These are phyloP conservation scores for Gandaritis pyraliata DNA, from an alignment of 2,888 invertebrate genomes.

Conservation along the genomic window DNA sequence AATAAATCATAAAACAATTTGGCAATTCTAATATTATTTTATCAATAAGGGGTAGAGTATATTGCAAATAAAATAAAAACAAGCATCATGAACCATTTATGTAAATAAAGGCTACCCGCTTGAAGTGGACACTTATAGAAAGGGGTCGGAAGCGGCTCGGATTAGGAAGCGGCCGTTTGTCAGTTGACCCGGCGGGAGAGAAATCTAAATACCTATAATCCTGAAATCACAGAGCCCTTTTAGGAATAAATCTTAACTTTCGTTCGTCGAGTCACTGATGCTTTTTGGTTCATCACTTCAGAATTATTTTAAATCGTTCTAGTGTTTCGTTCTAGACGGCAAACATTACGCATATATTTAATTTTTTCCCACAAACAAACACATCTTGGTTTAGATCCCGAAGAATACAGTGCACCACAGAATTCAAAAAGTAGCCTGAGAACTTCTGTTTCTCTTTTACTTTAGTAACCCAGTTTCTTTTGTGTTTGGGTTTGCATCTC, in stretches of 20 bases:
- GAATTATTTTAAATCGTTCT: not conserved
- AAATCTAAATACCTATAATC: constrained; percentile 16
- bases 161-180: constrained; percentile 27
- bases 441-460: too few species aligned
- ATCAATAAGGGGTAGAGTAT: not conserved
- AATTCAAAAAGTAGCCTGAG: too few species aligned
- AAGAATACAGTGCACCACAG: too few species aligned
- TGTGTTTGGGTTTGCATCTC: too few species aligned
- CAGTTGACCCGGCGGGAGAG: constrained; percentile 20
- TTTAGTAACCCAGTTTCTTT: too few species aligned
- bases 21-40: too few species aligned
- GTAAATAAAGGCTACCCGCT: constrained; percentile 18
- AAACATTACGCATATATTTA: too few species aligned
- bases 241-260: not conserved
- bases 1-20: too few species aligned
- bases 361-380: too few species aligned
- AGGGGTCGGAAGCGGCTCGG: constrained; percentile 16
- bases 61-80: constrained; percentile 14
- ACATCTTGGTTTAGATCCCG: too few species aligned
- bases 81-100: constrained; percentile 17
- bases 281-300: too few species aligned
- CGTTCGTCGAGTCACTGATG: not conserved
- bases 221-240: constrained; percentile 4
- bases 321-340: too few species aligned
- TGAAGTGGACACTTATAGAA: constrained; percentile 25